These are phyloP conservation scores for Tachina grossa DNA, from an alignment of 2,888 invertebrate species.

Conservation along the genomic window DNA sequence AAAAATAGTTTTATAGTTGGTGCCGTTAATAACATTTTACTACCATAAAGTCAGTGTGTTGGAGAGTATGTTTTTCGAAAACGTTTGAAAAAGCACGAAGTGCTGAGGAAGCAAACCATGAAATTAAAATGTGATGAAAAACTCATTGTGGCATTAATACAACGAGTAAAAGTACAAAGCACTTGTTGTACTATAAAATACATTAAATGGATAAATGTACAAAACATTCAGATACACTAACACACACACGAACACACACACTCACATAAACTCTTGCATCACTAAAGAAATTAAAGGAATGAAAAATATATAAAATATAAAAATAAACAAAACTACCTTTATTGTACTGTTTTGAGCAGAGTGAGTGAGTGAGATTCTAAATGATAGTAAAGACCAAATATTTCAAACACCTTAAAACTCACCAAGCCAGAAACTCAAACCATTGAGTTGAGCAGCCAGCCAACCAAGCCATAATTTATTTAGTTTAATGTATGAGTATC, in stretches of 20 bases:
- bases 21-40: not conserved
- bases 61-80: constrained; percentile 41
- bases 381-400: not conserved
- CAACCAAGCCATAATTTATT: constrained; percentile 33
- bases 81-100: constrained; percentile 70
- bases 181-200: constrained; percentile 63
- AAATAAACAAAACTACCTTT: constrained; percentile 45
- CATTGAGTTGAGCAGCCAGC: constrained; percentile 12
- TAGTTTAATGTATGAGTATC: not conserved
- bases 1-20: not conserved
- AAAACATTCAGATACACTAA: constrained; percentile 5
- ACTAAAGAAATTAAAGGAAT: constrained; percentile 34
- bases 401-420: not conserved
- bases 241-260: not conserved
- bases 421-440: constrained; percentile 16
- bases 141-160: constrained; percentile 75
- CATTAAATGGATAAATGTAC: constrained; percentile 53
- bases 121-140: constrained; percentile 81
- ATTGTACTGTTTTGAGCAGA: not conserved
- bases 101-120: constrained; percentile 79
- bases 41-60: constrained; percentile 35
- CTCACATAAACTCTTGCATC: constrained; percentile 37
- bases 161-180: constrained; percentile 64
- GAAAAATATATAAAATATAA: not conserved
- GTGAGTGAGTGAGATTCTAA: constrained; percentile 8